Conservation (phyloP, 2,797 vertebrate species). For the Lateolabrax maculatus region DNA sequence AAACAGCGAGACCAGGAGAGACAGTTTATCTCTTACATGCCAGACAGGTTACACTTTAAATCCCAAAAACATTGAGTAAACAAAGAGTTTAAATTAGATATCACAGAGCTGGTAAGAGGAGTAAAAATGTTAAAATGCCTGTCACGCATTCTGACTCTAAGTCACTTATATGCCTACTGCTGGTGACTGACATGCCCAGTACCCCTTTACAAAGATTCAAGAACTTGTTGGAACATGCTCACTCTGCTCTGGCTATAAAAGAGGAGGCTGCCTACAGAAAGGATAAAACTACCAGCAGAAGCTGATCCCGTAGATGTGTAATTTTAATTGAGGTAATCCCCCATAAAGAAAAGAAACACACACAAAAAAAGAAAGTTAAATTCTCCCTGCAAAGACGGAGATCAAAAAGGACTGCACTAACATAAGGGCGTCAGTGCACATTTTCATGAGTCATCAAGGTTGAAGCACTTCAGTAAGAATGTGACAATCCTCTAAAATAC, state of each 20-base stretch:
- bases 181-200: constrained; percentile 77
- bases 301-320: constrained; percentile 78
- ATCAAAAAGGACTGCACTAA: constrained; percentile 53
- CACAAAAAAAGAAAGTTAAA: constrained; percentile 43
- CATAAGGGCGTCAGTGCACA: constrained; percentile 27
- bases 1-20: constrained; percentile 23
- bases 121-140: constrained; percentile 48
- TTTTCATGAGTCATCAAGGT: constrained; percentile 53
- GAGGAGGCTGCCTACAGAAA: constrained; percentile 69
- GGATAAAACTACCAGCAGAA: constrained; percentile 79
- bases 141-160: constrained; percentile 53
- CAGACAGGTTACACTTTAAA: constrained; percentile 34
- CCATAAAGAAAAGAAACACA: constrained; percentile 69
- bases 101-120: constrained; percentile 34
- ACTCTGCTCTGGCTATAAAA: constrained; percentile 71
- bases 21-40: constrained; percentile 29
- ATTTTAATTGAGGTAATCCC: constrained; percentile 85
- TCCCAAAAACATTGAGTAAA: constrained; percentile 35
- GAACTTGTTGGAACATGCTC: constrained; percentile 78
- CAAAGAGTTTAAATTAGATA: constrained; percentile 22
- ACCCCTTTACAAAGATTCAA: constrained; percentile 61
- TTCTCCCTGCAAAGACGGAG: constrained; percentile 45
- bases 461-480: constrained; percentile 32
- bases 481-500: constrained; percentile 24
- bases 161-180: constrained; percentile 57